Evolutionary conservation across 1,140 invertebrate species (phyloP).

Genomic region (Hetaerina americana): DNA sequence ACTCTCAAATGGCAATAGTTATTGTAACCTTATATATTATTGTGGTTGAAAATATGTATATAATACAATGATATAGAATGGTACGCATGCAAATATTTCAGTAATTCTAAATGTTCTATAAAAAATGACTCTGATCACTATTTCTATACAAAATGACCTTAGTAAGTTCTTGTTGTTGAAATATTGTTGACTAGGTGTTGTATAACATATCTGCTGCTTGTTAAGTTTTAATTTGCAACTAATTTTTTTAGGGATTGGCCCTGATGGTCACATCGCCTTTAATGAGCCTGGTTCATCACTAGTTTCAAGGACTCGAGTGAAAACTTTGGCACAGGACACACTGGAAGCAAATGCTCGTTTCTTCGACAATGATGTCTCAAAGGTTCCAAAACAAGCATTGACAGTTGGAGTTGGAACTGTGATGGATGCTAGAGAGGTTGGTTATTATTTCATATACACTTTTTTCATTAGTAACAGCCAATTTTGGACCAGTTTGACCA

Average conservation of each 20-base stretch:
- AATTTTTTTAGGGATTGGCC: constrained; percentile 68
- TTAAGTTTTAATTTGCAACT: neutral
- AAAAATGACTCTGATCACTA: too few relatives aligned
- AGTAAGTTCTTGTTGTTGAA: neutral
- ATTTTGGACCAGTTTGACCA: too few relatives aligned
- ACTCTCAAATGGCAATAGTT: too few relatives aligned
- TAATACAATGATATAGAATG: too few relatives aligned
- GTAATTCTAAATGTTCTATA: too few relatives aligned
- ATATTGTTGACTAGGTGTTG: too few relatives aligned
- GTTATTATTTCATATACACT: neutral
- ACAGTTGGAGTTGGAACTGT: constrained; percentile 98
- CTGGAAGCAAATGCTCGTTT: constrained; percentile 94
- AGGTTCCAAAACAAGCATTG: constrained; percentile 85
- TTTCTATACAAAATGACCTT: neutral
- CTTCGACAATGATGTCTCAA: constrained; percentile 85
- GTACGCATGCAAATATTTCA: too few relatives aligned
- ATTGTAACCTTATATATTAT: too few relatives aligned
- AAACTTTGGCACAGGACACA: constrained; percentile 92
- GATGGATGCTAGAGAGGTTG: constrained; percentile 92
- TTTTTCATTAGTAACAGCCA: neutral
- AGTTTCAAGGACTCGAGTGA: constrained; percentile 86
- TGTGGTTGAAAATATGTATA: too few relatives aligned
- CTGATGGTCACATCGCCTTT: constrained; percentile 99
- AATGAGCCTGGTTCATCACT: constrained; percentile 95
- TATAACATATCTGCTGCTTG: neutral